Conservation (phyloP, 2,113 vertebrate genomes). For the Andinoacara biseriatus region DNA sequence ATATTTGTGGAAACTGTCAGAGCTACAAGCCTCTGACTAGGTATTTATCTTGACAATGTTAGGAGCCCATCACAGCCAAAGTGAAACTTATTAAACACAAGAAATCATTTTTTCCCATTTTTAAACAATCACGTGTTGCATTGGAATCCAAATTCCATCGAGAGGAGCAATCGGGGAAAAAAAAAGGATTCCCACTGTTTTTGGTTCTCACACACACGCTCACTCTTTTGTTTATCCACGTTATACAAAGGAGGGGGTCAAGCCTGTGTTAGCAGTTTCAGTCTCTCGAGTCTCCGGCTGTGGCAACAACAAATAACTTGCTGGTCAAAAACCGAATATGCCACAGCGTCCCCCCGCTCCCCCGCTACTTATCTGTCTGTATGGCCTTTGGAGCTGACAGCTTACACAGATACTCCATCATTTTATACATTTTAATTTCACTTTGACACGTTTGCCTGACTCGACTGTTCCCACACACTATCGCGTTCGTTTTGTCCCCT, state of each 20-base stretch:
- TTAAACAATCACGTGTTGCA: neutral
- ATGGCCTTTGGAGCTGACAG: neutral
- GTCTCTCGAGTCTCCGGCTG: neutral
- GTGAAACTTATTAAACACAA: neutral
- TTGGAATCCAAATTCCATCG: too few relatives aligned
- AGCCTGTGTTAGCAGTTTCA: neutral
- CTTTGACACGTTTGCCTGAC: neutral
- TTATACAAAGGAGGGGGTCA: neutral
- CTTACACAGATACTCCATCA: neutral
- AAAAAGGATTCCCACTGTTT: neutral
- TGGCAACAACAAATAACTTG: neutral
- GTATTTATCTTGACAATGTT: neutral
- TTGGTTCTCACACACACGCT: neutral
- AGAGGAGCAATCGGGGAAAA: too few relatives aligned
- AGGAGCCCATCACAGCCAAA: neutral
- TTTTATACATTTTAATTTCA: neutral
- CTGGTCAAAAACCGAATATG: neutral
- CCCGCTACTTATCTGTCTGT: neutral
- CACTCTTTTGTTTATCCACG: neutral
- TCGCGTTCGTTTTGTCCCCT: neutral
- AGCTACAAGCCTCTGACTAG: neutral
- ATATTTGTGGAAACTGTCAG: neutral
- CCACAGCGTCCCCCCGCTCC: neutral
- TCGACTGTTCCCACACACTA: neutral
- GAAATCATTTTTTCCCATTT: neutral